Conservation (phyloP, 2,113 vertebrate species). For the Stigmatopora nigra region DNA sequence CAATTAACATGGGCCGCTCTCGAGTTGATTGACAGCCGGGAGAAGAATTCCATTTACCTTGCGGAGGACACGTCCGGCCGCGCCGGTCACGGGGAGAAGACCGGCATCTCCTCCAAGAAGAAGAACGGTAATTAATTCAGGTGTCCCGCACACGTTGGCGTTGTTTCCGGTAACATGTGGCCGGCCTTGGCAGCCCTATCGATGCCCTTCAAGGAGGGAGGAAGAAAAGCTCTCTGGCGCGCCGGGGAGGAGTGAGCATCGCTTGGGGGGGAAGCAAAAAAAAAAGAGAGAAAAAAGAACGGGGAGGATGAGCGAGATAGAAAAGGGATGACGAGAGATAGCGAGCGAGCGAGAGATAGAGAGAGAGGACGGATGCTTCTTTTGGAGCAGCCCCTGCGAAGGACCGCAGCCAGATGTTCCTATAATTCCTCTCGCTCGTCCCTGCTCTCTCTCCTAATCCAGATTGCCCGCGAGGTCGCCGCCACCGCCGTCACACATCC, state of each 20-base stretch:
- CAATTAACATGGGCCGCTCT: not conserved
- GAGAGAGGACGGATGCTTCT: not conserved
- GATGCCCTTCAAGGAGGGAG: constrained; percentile 62
- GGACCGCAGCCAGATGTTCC: constrained; percentile 60
- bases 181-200: constrained; percentile 52
- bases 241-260: not conserved
- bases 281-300: constrained; percentile 41
- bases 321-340: constrained; percentile 14
- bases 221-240: constrained; percentile 3
- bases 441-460: constrained; percentile 44
- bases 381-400: not conserved
- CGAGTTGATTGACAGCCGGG: constrained; percentile 1
- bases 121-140: constrained; percentile 36
- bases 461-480: constrained; percentile 58
- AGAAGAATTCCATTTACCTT: constrained; percentile 56
- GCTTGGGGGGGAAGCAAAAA: constrained; percentile 8
- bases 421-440: constrained; percentile 45
- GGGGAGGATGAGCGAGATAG: constrained; percentile 6
- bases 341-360: not conserved
- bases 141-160: constrained; percentile 54
- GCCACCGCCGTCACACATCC: constrained; percentile 29
- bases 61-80: constrained; percentile 52
- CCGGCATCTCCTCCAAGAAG: constrained; percentile 24
- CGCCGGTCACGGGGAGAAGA: constrained; percentile 33
- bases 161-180: constrained; percentile 41